Conservation (phyloP, 1,140 invertebrate species). For the Cyrtorhinus lividipennis region DNA sequence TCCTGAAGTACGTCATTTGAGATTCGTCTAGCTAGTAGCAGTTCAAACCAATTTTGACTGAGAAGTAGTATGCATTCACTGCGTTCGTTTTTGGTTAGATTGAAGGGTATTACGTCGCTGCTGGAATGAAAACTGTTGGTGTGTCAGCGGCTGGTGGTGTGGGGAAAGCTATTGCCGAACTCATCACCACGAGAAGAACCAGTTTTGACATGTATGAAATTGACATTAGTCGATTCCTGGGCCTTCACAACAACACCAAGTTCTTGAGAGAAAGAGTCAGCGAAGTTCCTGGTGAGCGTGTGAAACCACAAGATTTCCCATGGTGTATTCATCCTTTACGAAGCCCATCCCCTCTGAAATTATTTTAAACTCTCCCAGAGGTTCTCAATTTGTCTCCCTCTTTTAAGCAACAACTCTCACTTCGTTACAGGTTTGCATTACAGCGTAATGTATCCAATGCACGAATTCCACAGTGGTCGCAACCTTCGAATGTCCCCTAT, state of each 20-base stretch:
- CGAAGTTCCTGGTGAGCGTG: slow-evolving; percentile 68
- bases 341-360: background rate
- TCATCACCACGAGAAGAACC: slow-evolving; percentile 69
- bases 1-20: slow-evolving; percentile 55
- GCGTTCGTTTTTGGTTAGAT: no score
- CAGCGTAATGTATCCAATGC: slow-evolving; percentile 64
- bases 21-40: no score
- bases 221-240: slow-evolving; percentile 84
- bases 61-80: no score
- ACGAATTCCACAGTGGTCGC: slow-evolving; percentile 72
- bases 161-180: slow-evolving; percentile 76
- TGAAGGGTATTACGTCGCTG: slow-evolving; percentile 86
- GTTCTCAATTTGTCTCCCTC: background rate
- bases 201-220: slow-evolving; percentile 79
- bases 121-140: slow-evolving; percentile 89
- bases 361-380: background rate
- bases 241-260: slow-evolving; percentile 88
- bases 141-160: slow-evolving; percentile 86
- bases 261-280: slow-evolving; percentile 84
- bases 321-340: background rate
- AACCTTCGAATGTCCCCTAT: slow-evolving; percentile 92
- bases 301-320: background rate
- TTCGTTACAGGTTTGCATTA: slow-evolving; percentile 51
- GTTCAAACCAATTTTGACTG: no score
- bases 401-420: background rate